phyloP scores from a whole-genome alignment of 2,797 vertebrate genomes.

The Sebastes trivittatus region DNA sequence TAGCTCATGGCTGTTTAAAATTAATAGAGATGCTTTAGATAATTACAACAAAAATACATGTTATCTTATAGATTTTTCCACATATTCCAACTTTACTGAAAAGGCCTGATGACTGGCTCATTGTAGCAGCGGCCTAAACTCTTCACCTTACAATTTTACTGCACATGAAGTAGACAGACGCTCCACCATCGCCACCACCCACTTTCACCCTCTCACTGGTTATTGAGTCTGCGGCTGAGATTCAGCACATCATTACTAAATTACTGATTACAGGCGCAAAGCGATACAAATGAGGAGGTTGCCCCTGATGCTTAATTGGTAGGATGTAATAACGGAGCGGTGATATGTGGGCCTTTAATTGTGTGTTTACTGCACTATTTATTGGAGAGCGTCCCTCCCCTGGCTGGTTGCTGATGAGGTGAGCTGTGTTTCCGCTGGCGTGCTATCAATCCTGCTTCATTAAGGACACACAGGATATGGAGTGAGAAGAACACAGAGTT shows the following conservation, averaged over 20 bases:
- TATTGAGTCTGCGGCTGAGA: conserved; percentile 53
- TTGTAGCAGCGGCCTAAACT: not conserved
- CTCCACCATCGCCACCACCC: conserved; percentile 21
- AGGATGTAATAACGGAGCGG: conserved; percentile 75
- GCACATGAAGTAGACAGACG: conserved; percentile 8
- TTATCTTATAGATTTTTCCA: not conserved
- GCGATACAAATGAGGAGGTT: conserved; percentile 71
- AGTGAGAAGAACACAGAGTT: conserved; percentile 60
- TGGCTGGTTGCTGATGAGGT: conserved; percentile 76
- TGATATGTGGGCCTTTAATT: conserved; percentile 78
- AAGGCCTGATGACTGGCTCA: not conserved
- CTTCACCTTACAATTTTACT: not conserved
- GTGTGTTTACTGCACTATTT: conserved; percentile 81
- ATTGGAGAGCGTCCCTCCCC: conserved; percentile 70
- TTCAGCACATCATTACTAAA: conserved; percentile 69
- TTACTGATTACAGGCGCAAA: conserved; percentile 74
- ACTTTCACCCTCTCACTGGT: conserved; percentile 36
- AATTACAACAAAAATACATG: not conserved
- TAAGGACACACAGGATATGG: conserved; percentile 60
- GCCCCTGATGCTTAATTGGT: conserved; percentile 76
- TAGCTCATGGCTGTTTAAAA: conserved; percentile 11
- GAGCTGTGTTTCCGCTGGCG: conserved; percentile 65
- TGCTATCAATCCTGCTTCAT: conserved; percentile 80
- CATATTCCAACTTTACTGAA: not conserved
- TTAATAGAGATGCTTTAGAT: not conserved